Evolutionary conservation across 2,888 invertebrate genomes (phyloP).

Genomic region (Apamea sordens): DNA sequence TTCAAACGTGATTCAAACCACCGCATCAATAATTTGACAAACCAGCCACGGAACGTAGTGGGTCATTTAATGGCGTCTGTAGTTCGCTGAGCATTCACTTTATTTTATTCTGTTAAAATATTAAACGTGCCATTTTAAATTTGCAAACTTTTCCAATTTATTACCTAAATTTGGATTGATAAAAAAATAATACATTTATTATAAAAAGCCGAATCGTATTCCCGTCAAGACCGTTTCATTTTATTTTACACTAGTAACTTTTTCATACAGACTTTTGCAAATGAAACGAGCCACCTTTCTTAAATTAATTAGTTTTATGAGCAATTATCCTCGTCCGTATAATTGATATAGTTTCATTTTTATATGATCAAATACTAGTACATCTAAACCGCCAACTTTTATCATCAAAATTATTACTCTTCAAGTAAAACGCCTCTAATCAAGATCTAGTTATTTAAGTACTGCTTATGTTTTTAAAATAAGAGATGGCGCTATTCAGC

Average conservation of each 20-base stretch:
- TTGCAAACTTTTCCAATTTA: background rate
- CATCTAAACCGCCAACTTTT: constrained; percentile 18
- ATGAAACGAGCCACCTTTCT: constrained; percentile 63
- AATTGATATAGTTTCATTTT: constrained; percentile 29
- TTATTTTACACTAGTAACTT: constrained; percentile 73
- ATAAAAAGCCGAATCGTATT: background rate
- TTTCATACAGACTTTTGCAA: constrained; percentile 76
- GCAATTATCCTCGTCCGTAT: constrained; percentile 51
- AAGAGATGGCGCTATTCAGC: constrained; percentile 73
- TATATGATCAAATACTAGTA: constrained; percentile 10
- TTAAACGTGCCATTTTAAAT: background rate
- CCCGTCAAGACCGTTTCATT: background rate
- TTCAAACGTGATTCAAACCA: constrained; percentile 91
- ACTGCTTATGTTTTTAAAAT: constrained; percentile 58
- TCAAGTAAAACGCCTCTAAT: constrained; percentile 31
- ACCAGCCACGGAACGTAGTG: constrained; percentile 76
- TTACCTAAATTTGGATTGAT: background rate
- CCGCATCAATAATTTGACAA: constrained; percentile 90
- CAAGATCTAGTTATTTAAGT: constrained; percentile 29
- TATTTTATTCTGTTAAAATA: constrained; percentile 27
- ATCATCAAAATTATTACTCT: constrained; percentile 5
- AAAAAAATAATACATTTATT: background rate
- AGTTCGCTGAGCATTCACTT: constrained; percentile 80
- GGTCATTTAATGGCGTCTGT: constrained; percentile 84
- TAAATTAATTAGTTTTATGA: constrained; percentile 62